Evolutionary conservation across 2,113 vertebrate species (phyloP), one percentile per base, ranked within the genome.

Genomic region (Sorex fumeus): DNA sequence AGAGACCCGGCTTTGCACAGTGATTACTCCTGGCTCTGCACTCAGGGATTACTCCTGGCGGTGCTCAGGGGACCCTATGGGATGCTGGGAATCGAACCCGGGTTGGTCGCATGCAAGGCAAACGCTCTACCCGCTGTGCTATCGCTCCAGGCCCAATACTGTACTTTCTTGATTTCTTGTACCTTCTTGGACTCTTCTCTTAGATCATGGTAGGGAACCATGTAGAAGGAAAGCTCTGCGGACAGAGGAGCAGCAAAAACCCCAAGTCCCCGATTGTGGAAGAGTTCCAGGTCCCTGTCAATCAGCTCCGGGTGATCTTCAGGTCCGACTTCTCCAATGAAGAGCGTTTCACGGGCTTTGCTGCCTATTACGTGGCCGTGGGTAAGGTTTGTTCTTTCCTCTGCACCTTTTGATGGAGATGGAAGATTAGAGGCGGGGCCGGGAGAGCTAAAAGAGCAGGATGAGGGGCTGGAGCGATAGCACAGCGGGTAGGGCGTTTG

Each of bases 281-380:
- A 69, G 97, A 91, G 1, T 98, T 99, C 36, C 4, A 70, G 19
- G 95, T 99, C 16, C 96, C 97, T 4, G 77, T 97, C 4, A 98
- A 98, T 45, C 98, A 96, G 70, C 96, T 99, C 53, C 97, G 94
- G 28, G 9, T 99, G 34, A 91, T 1, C 40, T 99, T 99, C 93
- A 96, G 96, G 40, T 98, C 99, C 0, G 99, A 99, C 95, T 99
- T 98, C 97, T 99, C 99, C 93, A 99, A 99, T 69, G 97, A 97
- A 47, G 95, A 98, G 81, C 98, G 96, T 69, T 98, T 98, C 96
- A 98, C 98, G 0, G 99, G 99, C 36, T 99, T 99, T 96, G 98
- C 97, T 72, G 98, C 98, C 1, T 99, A 99, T 95, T 99, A 99
- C 10, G 91, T 94, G 1, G 97, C 98, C 18, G 93, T 98, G 78